Base-by-base conservation (phyloP, 2,113 vertebrate species). In the Laticauda colubrina region DNA sequence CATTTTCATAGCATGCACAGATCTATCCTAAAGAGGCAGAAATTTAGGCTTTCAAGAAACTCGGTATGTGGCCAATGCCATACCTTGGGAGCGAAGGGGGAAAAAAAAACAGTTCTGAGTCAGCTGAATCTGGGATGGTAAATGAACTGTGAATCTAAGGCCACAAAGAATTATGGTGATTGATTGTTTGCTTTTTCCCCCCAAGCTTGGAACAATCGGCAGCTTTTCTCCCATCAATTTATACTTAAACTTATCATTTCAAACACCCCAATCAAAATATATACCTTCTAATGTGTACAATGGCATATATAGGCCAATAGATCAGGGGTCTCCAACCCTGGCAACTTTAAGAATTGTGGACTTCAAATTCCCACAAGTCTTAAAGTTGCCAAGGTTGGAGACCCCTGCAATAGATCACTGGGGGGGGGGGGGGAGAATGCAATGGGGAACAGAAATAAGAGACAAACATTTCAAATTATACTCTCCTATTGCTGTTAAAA, bases 101-200 rank as follows among this genome's bases (percentile, higher is more conserved):
- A 23, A 0, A 11, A 3, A 21, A 24, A 21, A 15, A 75, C 14
- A 89, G 39, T n/a, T 11, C 57, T 34, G 56, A 61, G 24, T 56
- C 24, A 88, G n/a, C 43, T 75, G 7, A 93, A 54, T 61, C 86
- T 59, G 89, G 75, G 89, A 64, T 45, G 43, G 23, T 87, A 93
- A 86, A 93, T 39, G 55, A 57, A 45, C 10, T 51, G 55, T 69
- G 57, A 88, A 43, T 85, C 20, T 90, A 93, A 93, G 88, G 92
- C 92, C 88, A 64, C 92, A 93, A 61, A 86, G 75, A 81, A 93
- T 81, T 90, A 90, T 90, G 89, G 88, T 88, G 53, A 90, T 75
- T 0, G 6, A 20, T 39, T 26, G 45, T 43, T 90, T 86, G 55
- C 56, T 90, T 86, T 6, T 1, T 0, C 15, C 64, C 43, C 45